A percentile compares a stretch with the other conserved stretches of the same genome.
These are phyloP conservation scores for Macquaria ambigua DNA, from an alignment of 2,113 vertebrate species.

Conservation along the genomic window DNA sequence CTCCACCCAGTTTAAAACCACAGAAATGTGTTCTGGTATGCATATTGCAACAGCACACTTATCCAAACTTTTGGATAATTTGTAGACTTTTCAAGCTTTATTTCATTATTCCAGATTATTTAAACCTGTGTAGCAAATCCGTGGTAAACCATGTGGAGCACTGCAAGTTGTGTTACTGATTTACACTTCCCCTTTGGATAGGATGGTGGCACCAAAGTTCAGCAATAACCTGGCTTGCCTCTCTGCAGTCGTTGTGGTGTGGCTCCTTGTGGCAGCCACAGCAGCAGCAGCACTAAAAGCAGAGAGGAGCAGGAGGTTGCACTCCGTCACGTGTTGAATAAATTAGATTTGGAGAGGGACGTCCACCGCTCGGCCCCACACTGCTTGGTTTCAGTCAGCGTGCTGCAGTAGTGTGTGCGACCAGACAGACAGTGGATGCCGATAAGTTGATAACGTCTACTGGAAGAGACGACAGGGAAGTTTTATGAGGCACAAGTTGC, in stretches of 20 bases:
- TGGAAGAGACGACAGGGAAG: slow-evolving; percentile 33
- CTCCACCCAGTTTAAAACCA: slow-evolving; percentile 1
- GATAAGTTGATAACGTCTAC: slow-evolving; percentile 45
- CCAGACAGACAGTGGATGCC: slow-evolving; percentile 43
- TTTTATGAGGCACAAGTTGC: slow-evolving; percentile 45
- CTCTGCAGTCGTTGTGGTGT: slow-evolving; percentile 35
- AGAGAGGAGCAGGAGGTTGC: slow-evolving; percentile 57
- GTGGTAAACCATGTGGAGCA: background rate
- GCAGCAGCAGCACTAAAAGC: slow-evolving; percentile 15
- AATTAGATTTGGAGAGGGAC: slow-evolving; percentile 76
- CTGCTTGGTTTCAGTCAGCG: slow-evolving; percentile 64
- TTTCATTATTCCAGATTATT: background rate
- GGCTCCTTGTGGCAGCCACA: slow-evolving; percentile 48
- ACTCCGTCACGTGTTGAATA: slow-evolving; percentile 81
- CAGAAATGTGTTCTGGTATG: background rate
- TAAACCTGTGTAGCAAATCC: background rate
- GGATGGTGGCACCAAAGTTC: slow-evolving; percentile 86
- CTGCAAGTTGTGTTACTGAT: background rate
- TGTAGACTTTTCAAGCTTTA: background rate
- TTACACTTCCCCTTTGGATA: slow-evolving; percentile 73
- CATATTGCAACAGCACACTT: background rate
- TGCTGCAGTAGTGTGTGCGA: slow-evolving; percentile 53
- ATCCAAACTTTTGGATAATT: background rate
- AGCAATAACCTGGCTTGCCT: slow-evolving; percentile 48
- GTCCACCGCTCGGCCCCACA: slow-evolving; percentile 56